Conservation (phyloP, 2,888 invertebrate genomes). For the Tenthredo notha region DNA sequence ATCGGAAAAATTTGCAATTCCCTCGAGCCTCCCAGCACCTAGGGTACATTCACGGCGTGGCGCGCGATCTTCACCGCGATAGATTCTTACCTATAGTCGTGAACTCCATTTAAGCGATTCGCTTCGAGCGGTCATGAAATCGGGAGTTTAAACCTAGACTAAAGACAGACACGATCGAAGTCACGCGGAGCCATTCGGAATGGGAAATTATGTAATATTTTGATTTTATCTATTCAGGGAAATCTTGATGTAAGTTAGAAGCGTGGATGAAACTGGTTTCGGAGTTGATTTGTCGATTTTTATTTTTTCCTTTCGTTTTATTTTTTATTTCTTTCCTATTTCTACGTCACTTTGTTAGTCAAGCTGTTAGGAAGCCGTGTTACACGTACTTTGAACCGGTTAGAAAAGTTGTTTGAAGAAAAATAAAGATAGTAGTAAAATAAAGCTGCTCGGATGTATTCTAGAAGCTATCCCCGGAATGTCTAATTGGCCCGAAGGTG, state of each 20-base stretch:
- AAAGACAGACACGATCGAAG: slow-evolving; percentile 44
- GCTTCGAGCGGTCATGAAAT: slow-evolving; percentile 59
- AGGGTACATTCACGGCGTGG: slow-evolving; percentile 47
- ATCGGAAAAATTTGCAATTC: slow-evolving; percentile 34
- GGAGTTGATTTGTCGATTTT: neutral
- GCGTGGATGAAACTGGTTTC: neutral
- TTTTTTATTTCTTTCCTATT: neutral
- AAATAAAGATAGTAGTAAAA: slow-evolving; percentile 32
- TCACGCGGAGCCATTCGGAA: slow-evolving; percentile 25
- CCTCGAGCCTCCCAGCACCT: neutral
- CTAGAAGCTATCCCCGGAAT: slow-evolving; percentile 22
- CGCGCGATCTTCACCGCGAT: slow-evolving; percentile 43
- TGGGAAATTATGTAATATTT: slow-evolving; percentile 28
- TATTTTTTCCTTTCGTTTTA: neutral
- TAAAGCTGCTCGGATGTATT: neutral
- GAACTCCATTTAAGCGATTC: slow-evolving; percentile 50
- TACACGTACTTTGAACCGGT: slow-evolving; percentile 24
- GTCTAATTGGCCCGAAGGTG: slow-evolving; percentile 50
- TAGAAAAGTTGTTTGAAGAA: slow-evolving; percentile 29
- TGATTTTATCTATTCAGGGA: slow-evolving; percentile 1
- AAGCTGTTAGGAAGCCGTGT: slow-evolving; percentile 12
- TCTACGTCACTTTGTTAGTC: neutral
- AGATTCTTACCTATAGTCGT: slow-evolving; percentile 41
- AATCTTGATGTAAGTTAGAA: neutral
- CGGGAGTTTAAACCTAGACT: slow-evolving; percentile 54